A percentile compares a stretch with the other conserved stretches of the same genome.
These are phyloP conservation scores for Ostrea denselamellosa DNA, from an alignment of 1,140 invertebrate genomes.

Conservation along the genomic window DNA sequence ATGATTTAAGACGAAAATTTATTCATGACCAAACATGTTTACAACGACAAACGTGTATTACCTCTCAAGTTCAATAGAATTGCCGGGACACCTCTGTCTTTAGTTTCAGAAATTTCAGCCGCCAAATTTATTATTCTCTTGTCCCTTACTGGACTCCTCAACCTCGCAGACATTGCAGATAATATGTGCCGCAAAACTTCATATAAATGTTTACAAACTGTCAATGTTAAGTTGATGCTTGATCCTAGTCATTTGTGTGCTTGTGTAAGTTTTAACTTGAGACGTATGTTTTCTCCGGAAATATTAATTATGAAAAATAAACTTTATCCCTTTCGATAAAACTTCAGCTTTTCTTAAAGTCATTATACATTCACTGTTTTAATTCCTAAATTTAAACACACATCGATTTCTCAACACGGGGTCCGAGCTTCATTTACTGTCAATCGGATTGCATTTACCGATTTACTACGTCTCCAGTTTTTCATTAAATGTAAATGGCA, in stretches of 20 bases:
- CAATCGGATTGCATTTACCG: no score
- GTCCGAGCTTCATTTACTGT: no score
- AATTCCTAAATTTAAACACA: background rate
- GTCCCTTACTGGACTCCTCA: constrained; percentile 63
- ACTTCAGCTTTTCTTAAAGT: background rate
- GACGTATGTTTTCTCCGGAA: background rate
- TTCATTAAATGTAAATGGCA: background rate
- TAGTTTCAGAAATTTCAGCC: constrained; percentile 69
- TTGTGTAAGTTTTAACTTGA: background rate
- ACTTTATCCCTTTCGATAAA: background rate
- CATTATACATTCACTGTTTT: background rate
- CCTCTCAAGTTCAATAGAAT: constrained; percentile 68
- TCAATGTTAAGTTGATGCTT: constrained; percentile 33
- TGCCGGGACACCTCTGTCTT: constrained; percentile 68
- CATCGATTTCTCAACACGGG: no score
- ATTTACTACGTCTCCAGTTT: background rate
- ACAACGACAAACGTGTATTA: constrained; percentile 52
- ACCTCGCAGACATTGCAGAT: constrained; percentile 46
- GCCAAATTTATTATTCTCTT: constrained; percentile 69
- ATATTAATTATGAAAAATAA: background rate
- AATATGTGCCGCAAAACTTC: background rate
- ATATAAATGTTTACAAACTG: background rate
- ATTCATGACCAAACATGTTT: constrained; percentile 16
- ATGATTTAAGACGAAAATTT: no score
- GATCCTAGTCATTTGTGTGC: background rate